Evolutionary conservation across 2,888 invertebrate genomes (phyloP).

Genomic region (Tetragonisca angustula): DNA sequence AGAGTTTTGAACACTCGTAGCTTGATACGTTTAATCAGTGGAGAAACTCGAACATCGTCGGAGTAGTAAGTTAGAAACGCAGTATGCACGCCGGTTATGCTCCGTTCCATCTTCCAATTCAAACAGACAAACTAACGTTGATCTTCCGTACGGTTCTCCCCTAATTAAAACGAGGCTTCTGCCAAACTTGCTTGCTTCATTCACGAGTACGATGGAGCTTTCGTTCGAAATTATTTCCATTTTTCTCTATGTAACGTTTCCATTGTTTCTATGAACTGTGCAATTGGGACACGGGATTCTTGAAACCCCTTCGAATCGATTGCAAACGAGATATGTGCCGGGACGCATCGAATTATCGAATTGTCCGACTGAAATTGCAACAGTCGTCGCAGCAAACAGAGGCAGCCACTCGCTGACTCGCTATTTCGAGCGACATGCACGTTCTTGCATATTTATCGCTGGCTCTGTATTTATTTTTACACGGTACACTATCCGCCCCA

Average conservation of each 20-base stretch:
- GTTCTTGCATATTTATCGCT: constrained; percentile 10
- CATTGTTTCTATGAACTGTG: not conserved
- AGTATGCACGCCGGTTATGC: constrained; percentile 11
- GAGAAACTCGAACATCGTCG: not conserved
- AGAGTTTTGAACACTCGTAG: constrained; percentile 7
- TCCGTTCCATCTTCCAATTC: constrained; percentile 8
- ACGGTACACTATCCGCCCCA: not conserved
- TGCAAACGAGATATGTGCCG: constrained; percentile 1
- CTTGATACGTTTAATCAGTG: constrained; percentile 10
- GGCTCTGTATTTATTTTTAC: constrained; percentile 34
- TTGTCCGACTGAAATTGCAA: constrained; percentile 33
- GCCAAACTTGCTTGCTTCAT: not conserved
- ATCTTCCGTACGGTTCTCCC: constrained; percentile 16
- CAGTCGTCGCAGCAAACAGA: constrained; percentile 27
- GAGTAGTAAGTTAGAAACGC: not conserved
- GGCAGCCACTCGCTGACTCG: not conserved
- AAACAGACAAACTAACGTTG: constrained; percentile 18
- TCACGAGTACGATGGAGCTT: not conserved
- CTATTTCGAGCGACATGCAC: not conserved
- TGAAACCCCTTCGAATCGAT: constrained; percentile 32
- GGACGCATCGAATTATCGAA: constrained; percentile 28
- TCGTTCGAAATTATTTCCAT: not conserved
- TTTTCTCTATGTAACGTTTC: not conserved
- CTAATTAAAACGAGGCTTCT: constrained; percentile 14
- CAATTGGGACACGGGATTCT: constrained; percentile 2